These are phyloP conservation scores for Bolborhynchus lineola DNA, from an alignment of 2,113 vertebrate genomes.

Conservation along the genomic window DNA sequence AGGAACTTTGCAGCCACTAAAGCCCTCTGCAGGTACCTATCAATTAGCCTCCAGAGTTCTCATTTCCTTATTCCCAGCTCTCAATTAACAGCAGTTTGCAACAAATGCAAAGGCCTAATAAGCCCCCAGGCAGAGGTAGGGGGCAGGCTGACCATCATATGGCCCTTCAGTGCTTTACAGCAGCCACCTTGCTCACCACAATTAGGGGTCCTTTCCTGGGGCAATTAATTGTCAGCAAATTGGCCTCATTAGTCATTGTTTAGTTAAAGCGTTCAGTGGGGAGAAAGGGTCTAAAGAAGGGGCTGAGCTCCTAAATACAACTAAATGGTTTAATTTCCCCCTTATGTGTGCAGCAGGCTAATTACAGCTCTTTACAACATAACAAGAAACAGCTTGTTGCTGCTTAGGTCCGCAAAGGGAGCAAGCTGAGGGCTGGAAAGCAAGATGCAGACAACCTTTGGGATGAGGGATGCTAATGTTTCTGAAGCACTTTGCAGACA, in stretches of 20 bases:
- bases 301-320: slow-evolving; percentile 30
- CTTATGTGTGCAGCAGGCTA: slow-evolving; percentile 46
- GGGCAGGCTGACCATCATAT: slow-evolving; percentile 25
- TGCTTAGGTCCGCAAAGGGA: slow-evolving; percentile 8
- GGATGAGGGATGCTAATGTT: not conserved
- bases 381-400: slow-evolving; percentile 54
- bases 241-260: slow-evolving; percentile 65
- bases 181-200: slow-evolving; percentile 43
- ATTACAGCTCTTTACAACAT: slow-evolving; percentile 28
- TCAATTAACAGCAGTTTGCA: slow-evolving; percentile 67
- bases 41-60: slow-evolving; percentile 62
- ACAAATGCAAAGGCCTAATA: slow-evolving; percentile 44
- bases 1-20: slow-evolving; percentile 38
- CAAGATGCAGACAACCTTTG: slow-evolving; percentile 20
- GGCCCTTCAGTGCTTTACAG: slow-evolving; percentile 45
- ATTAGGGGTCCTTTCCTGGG: slow-evolving; percentile 59
- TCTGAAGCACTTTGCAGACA: slow-evolving; percentile 2
- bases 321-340: slow-evolving; percentile 44
- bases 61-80: slow-evolving; percentile 61
- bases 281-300: slow-evolving; percentile 36
- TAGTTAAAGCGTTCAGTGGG: slow-evolving; percentile 49
- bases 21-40: slow-evolving; percentile 50
- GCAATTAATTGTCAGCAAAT: slow-evolving; percentile 66
- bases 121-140: slow-evolving; percentile 37
- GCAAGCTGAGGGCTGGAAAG: slow-evolving; percentile 12